Evolutionary conservation across 1,140 invertebrate genomes (phyloP), one percentile per base, ranked within the genome.

Genomic region (Drosophila sp.): DNA sequence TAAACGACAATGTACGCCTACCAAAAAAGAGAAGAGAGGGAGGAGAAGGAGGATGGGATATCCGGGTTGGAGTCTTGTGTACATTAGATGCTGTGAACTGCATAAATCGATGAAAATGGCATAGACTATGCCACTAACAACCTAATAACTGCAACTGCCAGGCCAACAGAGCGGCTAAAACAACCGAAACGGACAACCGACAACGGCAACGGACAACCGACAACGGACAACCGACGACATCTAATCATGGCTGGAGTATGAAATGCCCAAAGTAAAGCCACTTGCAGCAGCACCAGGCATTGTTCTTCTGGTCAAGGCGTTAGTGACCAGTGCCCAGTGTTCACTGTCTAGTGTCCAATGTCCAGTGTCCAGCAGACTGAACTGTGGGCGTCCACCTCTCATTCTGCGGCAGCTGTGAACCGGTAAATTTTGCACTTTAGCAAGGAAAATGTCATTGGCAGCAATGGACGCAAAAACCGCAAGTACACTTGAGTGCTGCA

Each of bases 381-480:
- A 14, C 62, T 13, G 46, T 66, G 38, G 70, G 70, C 81, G 71
- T 64, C 50, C 32, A 48, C 7, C 63, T 32, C 50, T 43, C 38
- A 29, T 46, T 50, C 38, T 75, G 56, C 48, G 40, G 59, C 59
- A 63, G 46, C 38, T 70, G 58, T 72, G 78, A 75, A 86, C 66
- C 83, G 83, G 83, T 89, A 89, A 89, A 89, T 89, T 89, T 89
- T 89, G 83, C 83, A 89, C 83, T 89, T 80, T 89, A 83, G 84
- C 83, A 78, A 77, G 84, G 73, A 77, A 89, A 89, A 89, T 89
- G 83, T 89, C 83, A 89, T 89, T 89, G 83, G 84, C 83, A 89
- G 83, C 76, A 76, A 76, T 83, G 83, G 84, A 83, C 76, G 83
- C 84, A 89, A 89, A 89, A 89, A 89, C 83, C 83, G 83, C 83